These are phyloP conservation scores for Hydrocynus forskahlii DNA, from an alignment of 2,797 vertebrate species.

Conservation along the genomic window DNA sequence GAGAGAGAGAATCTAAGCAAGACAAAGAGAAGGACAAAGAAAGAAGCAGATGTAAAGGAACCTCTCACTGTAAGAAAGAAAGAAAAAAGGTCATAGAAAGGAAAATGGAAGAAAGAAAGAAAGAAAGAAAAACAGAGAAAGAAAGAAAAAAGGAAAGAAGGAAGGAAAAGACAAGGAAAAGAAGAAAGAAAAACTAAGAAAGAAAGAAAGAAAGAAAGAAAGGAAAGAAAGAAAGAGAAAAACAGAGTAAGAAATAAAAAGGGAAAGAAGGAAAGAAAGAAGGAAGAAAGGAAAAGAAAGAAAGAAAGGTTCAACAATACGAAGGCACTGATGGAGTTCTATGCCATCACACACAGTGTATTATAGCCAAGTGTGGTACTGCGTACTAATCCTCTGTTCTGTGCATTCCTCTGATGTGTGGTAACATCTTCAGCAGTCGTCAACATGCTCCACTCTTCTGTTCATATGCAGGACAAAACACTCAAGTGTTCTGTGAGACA, in stretches of 20 bases:
- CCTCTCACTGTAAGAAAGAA: too few relatives aligned
- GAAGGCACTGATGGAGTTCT: background rate
- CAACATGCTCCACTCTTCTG: slow-evolving; percentile 18
- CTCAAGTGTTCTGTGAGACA: slow-evolving; percentile 17
- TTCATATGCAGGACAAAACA: slow-evolving; percentile 25
- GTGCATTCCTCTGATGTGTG: slow-evolving; percentile 41
- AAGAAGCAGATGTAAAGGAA: too few relatives aligned
- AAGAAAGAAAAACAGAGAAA: too few relatives aligned
- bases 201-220: too few relatives aligned
- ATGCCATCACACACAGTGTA: slow-evolving; percentile 4
- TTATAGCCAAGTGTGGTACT: slow-evolving; percentile 4
- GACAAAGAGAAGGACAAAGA: too few relatives aligned
- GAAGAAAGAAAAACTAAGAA: too few relatives aligned
- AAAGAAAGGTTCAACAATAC: background rate
- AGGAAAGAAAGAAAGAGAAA: too few relatives aligned
- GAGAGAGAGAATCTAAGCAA: too few relatives aligned
- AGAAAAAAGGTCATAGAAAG: too few relatives aligned
- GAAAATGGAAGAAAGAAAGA: too few relatives aligned
- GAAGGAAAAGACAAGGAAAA: too few relatives aligned
- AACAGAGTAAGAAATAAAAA: background rate
- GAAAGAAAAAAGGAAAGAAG: too few relatives aligned
- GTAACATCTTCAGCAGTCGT: slow-evolving; percentile 27
- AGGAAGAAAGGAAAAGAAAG: background rate
- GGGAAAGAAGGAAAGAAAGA: background rate
- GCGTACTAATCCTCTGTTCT: slow-evolving; percentile 6